Evolutionary conservation across 2,113 vertebrate species (phyloP), one percentile per base, ranked within the genome.

Genomic region (Daphoenositta chrysoptera): DNA sequence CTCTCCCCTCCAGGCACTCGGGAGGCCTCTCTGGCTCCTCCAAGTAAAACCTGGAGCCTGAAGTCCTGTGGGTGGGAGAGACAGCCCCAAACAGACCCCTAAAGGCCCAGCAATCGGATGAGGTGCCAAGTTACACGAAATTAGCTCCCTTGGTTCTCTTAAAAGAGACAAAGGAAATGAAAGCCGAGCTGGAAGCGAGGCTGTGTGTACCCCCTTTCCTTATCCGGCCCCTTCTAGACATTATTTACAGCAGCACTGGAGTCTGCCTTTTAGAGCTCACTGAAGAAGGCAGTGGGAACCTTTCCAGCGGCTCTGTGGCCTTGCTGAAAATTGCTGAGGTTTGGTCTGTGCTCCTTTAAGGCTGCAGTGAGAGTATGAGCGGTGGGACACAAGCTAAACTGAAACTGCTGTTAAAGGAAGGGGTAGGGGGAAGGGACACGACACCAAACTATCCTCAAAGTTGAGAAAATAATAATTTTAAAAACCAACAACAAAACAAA

Each of bases 241-340:
- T 93, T 90, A 95, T 94, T 97, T 95, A 95, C 86, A 87, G 86
- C 76, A 70, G 89, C 47, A 3, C 47, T 83, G 73, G 65, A 92
- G 79, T 57, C 87, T 87, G 90, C 66, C 66, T 90, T 65, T 87
- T 31, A 33, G n/a, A 81, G 80, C 93, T 94, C 73, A 90, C 93
- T 87, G 87, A 87, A 92, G 96, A 77, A 97, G 94, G 70, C 83
- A 33, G 48, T 47, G 89, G 94, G 93, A 97, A 84, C n/a, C 8
- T 44, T 79, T 97, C 95, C 95, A 96, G 4, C 6, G 1, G 33
- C 68, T 83, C 70, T 20, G 86, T 54, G 92, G 96, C 93, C 96
- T 92, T 57, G 71, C 69, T 81, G 87, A 72, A 91, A 94, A 81
- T 35, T 83, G 73, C 94, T 96, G 94, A 95, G 90, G 60, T 91